Conservation (phyloP, 2,113 vertebrate species). For the Thunnus maccoyii region DNA sequence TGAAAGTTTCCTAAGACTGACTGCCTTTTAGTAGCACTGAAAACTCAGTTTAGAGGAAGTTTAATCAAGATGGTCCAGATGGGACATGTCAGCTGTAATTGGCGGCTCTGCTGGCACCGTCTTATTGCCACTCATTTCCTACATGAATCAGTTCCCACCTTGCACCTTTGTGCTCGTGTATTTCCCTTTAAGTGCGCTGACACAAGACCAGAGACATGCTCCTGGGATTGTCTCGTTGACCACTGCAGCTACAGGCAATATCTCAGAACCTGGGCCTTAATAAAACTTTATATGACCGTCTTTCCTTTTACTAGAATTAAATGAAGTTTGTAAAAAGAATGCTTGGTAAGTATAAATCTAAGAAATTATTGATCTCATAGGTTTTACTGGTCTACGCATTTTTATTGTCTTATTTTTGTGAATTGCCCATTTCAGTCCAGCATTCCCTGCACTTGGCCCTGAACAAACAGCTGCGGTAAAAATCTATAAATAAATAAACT, state of each 20-base stretch:
- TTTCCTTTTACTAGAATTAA: neutral
- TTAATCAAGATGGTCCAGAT: constrained; percentile 63
- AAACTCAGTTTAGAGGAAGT: constrained; percentile 15
- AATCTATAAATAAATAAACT: neutral
- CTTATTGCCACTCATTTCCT: constrained; percentile 13
- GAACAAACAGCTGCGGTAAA: neutral
- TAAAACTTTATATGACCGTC: neutral
- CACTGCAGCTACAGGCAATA: neutral
- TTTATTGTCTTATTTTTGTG: constrained; percentile 6
- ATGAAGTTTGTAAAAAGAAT: constrained; percentile 1
- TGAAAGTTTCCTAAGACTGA: constrained; percentile 22
- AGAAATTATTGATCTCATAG: neutral
- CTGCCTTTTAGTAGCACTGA: constrained; percentile 7
- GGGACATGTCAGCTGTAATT: constrained; percentile 45
- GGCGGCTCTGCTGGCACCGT: constrained; percentile 1
- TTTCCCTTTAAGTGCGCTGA: constrained; percentile 5
- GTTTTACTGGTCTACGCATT: neutral
- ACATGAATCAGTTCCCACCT: neutral
- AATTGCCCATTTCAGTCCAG: neutral
- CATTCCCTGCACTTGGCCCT: neutral
- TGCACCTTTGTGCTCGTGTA: neutral
- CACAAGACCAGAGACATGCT: neutral
- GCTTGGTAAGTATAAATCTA: neutral
- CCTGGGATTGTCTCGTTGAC: neutral
- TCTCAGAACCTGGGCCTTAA: neutral